These are phyloP conservation scores for Trogon melanurus DNA, from an alignment of 2,113 vertebrate genomes.

Conservation along the genomic window DNA sequence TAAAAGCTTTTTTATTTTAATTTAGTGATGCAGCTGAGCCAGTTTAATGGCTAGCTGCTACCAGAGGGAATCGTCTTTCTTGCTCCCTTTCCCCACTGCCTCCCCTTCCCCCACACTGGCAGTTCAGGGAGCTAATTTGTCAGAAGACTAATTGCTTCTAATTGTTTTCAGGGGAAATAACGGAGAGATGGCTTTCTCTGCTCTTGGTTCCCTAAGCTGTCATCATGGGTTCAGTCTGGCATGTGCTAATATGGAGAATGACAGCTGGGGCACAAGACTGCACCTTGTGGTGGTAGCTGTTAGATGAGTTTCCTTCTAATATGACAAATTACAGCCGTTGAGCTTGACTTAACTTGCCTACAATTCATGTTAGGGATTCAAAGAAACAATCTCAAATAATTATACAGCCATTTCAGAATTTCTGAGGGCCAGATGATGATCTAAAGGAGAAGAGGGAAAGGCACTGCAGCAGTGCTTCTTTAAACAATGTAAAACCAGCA, in stretches of 20 bases:
- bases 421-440: background rate
- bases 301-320: background rate
- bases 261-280: background rate
- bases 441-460: background rate
- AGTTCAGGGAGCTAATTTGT: background rate
- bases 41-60: background rate
- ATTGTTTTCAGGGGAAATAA: background rate
- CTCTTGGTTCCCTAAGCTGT: background rate
- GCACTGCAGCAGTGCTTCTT: background rate
- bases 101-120: background rate
- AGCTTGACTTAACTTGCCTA: background rate
- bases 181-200: background rate
- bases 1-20: background rate
- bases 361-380: background rate
- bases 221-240: background rate
- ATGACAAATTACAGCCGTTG: background rate
- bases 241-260: background rate
- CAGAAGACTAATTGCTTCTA: background rate
- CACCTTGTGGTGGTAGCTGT: background rate
- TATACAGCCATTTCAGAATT: background rate
- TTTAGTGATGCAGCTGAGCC: background rate
- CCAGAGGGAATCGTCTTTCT: background rate
- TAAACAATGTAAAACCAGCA: background rate
- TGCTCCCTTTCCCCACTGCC: background rate
- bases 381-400: background rate